Base-by-base conservation (phyloP, 2,113 vertebrate species). In the Grammomys dolichurus region DNA sequence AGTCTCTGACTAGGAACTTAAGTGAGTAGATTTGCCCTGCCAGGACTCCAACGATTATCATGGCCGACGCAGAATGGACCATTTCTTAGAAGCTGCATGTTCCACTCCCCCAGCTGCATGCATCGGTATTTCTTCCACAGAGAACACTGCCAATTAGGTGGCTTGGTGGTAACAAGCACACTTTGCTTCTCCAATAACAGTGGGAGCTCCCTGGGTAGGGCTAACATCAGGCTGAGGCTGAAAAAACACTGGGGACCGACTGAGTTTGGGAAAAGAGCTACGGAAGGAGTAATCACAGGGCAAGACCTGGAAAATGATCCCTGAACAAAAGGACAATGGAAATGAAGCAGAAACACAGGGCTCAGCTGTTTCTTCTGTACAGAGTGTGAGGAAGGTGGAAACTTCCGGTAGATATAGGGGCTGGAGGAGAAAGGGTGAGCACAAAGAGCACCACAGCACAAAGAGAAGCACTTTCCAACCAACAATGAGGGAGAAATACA, bases 381-480 rank as follows among this genome's bases (percentile, higher is more conserved):
- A 73, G 89, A 96, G 69, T 73, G 51, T 6, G 40, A 93, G 87
- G 51, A 95, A 95, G 63, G 69, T n/a, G 93, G 82, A 40, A 93
- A 56, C 48, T 54, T 20, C 48, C 72, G 10, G 16, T 4, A 77
- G 87, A 73, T 19, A 28, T 0, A 69, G 31, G 7, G 46, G 4
- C 43, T 67, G 1, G 5, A 63, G 72, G 92, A 82, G 40, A 86
- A 85, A 69, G 26, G 33, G 24, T 0, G n/a, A 92, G 48, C 65
- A 81, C 43, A 93, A 72, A 96, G 78, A 78, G 31, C 20, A 17
- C 20, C 7, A 63, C 0, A 40, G 69, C 48, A 78, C 72, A 95
- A 81, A 73, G 80, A 51, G 91, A 56, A 90, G 28, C 16, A 13
- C 77, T 85, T 82, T 85, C 20, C 46, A n/a, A 31, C 19, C 28